Conservation (phyloP, 2,888 invertebrate species). For the Pycnomerus fuliginosus region DNA sequence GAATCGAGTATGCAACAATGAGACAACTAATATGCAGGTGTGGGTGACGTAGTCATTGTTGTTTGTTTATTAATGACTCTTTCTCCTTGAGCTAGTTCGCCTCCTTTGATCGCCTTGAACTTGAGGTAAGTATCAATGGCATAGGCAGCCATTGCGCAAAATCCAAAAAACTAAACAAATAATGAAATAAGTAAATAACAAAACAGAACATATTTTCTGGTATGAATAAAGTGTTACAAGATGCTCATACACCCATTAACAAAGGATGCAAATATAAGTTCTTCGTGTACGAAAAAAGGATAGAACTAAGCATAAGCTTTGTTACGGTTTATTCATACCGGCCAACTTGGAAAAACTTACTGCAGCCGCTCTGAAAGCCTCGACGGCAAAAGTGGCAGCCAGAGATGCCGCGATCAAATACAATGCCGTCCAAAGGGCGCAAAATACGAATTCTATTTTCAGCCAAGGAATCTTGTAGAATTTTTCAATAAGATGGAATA, state of each 20-base stretch:
- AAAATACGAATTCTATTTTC: slow-evolving; percentile 76
- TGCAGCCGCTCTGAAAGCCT: slow-evolving; percentile 68
- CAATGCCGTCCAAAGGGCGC: slow-evolving; percentile 70
- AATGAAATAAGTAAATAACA: no score
- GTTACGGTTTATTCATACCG: no score
- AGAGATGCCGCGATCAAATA: slow-evolving; percentile 75
- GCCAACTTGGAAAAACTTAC: no score
- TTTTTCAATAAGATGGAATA: slow-evolving; percentile 85
- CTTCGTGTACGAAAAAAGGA: no score
- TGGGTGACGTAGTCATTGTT: slow-evolving; percentile 53
- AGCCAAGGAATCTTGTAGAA: slow-evolving; percentile 85
- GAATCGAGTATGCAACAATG: no score
- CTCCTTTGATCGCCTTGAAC: slow-evolving; percentile 64
- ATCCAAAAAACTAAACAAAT: slow-evolving; percentile 79
- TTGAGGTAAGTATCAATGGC: slow-evolving; percentile 79
- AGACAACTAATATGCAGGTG: slow-evolving; percentile 4
- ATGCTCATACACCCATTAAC: no score
- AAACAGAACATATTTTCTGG: no score
- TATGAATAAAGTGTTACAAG: no score
- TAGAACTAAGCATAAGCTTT: no score
- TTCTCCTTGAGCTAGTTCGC: slow-evolving; percentile 73
- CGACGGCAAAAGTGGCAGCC: slow-evolving; percentile 61
- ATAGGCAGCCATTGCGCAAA: slow-evolving; percentile 76
- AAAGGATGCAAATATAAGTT: no score
- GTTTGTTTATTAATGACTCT: slow-evolving; percentile 66